phyloP scores from a whole-genome alignment of 1,140 invertebrate species.

The Anoplolepis gracilipes region DNA sequence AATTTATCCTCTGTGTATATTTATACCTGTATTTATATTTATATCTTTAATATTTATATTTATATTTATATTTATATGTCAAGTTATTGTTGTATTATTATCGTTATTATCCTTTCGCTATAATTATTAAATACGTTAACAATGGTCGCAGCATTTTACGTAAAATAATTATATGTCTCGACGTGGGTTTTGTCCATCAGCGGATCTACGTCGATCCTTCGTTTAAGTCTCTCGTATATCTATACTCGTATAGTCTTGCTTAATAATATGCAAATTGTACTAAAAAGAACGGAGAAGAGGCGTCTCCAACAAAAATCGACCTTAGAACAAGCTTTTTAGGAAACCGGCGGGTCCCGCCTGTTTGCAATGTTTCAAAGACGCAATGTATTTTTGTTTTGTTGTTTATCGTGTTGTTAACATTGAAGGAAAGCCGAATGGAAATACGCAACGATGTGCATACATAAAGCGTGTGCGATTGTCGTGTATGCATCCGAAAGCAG shows the following conservation, averaged over 20 bases:
- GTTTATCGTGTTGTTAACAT: constrained; percentile 16
- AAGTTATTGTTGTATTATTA: constrained; percentile 79
- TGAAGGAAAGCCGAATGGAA: constrained; percentile 9
- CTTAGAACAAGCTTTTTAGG: constrained; percentile 96
- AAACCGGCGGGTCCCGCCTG: constrained; percentile 94
- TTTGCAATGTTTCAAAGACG: constrained; percentile 23
- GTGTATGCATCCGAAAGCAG: constrained; percentile 76
- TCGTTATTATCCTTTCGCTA: constrained; percentile 73
- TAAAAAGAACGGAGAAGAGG: constrained; percentile 84
- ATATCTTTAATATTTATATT: constrained; percentile 66
- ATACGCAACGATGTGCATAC: constrained; percentile 45
- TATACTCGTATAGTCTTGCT: constrained; percentile 76
- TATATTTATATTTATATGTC: constrained; percentile 62
- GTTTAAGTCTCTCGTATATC: constrained; percentile 71
- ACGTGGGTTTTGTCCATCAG: constrained; percentile 74
- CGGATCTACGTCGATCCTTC: constrained; percentile 67
- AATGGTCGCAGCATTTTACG: constrained; percentile 81
- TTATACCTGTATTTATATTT: constrained; percentile 64
- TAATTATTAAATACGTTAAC: constrained; percentile 80
- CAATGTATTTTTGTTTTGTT: constrained; percentile 53
- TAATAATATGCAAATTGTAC: constrained; percentile 82
- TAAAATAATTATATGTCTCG: constrained; percentile 78
- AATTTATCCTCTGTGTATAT: constrained; percentile 62
- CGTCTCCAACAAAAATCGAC: constrained; percentile 81
- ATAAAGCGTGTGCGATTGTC: constrained; percentile 25